Percentiles rank a stretch among this genome's conserved stretches.
These are phyloP conservation scores for Ciconia maguari DNA, from an alignment of 2,113 vertebrate genomes.

Conservation along the genomic window DNA sequence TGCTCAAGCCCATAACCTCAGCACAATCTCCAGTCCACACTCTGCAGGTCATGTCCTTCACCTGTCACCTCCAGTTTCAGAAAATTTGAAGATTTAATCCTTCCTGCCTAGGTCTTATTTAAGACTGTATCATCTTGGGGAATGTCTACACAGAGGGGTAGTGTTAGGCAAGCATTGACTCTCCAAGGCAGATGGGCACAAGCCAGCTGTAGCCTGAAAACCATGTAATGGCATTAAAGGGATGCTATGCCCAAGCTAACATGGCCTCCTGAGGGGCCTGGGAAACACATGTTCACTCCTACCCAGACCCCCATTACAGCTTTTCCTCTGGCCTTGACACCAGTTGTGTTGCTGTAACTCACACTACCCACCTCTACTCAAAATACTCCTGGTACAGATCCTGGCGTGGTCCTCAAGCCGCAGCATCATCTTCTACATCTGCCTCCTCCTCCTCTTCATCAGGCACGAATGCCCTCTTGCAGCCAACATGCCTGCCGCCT, in stretches of 20 bases:
- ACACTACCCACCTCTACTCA: not conserved
- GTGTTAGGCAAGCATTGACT: not conserved
- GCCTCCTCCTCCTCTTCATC: not conserved
- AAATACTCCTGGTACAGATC: not conserved
- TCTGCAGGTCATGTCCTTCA: not conserved
- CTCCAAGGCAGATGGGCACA: not conserved
- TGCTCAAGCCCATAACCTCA: too few species aligned
- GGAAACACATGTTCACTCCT: not conserved
- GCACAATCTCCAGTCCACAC: not conserved
- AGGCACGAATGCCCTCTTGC: rapidly evolving
- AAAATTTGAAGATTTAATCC: not conserved
- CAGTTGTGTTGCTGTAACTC: rapidly evolving
- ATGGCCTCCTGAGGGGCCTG: not conserved
- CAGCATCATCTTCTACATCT: not conserved
- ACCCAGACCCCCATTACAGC: not conserved
- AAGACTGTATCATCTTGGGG: not conserved
- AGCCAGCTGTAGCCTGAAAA: not conserved
- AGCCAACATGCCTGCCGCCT: not conserved
- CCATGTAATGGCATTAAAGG: not conserved
- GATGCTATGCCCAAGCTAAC: not conserved
- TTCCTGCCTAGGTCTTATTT: not conserved
- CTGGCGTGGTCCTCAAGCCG: rapidly evolving
- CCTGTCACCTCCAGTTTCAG: not conserved
- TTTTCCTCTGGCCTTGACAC: not conserved
- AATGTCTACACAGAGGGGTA: not conserved